Percentiles rank a stretch among this genome's conserved stretches.
Evolutionary conservation across 2,888 invertebrate genomes (phyloP).

Genomic region (Eurytoma californica): DNA sequence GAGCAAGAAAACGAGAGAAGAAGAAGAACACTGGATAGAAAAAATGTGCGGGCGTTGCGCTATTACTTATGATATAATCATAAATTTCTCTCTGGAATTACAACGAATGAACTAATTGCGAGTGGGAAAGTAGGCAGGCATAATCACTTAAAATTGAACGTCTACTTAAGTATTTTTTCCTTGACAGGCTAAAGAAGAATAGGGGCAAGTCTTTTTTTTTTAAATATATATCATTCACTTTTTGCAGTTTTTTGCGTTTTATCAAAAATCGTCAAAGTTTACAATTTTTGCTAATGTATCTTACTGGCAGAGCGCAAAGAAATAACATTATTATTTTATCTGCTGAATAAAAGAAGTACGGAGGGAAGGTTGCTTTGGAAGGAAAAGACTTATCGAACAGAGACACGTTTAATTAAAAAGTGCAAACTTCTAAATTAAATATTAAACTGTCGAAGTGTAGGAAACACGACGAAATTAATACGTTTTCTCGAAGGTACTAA

Average conservation of each 20-base stretch:
- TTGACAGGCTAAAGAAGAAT: background rate
- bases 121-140: constrained; percentile 6
- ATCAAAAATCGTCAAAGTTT: constrained; percentile 13
- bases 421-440: constrained; percentile 20
- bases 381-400: constrained; percentile 3
- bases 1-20: constrained; percentile 7
- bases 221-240: too few relatives aligned
- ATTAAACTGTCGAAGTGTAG: background rate
- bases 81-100: constrained; percentile 40
- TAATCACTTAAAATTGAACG: constrained; percentile 40
- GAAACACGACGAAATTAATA: too few relatives aligned
- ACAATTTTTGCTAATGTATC: constrained; percentile 9
- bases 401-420: constrained; percentile 17
- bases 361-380: background rate
- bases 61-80: constrained; percentile 43
- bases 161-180: constrained; percentile 23
- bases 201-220: background rate
- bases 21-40: constrained; percentile 5
- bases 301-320: constrained; percentile 4
- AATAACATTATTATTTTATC: constrained; percentile 11
- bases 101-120: constrained; percentile 31
- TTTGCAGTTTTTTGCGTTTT: background rate
- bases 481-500: too few relatives aligned
- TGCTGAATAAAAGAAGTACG: background rate
- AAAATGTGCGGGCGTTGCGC: background rate